Evolutionary conservation across 2,888 invertebrate species (phyloP).

Genomic region (Sinohyriopsis cumingii): DNA sequence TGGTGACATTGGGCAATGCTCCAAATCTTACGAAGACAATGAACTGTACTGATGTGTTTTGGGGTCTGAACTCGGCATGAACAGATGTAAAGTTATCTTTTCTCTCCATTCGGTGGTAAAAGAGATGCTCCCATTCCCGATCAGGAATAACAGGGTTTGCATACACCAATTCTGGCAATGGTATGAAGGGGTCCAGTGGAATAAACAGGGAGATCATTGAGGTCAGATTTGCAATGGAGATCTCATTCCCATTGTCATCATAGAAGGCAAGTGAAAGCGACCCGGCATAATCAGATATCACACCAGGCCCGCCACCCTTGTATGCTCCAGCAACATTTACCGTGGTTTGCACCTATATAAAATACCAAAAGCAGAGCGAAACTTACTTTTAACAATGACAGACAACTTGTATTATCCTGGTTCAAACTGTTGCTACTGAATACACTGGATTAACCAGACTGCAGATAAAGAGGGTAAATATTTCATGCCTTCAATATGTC

Average conservation of each 20-base stretch:
- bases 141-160: conserved; percentile 27
- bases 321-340: no score
- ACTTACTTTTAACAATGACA: no score
- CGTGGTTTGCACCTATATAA: no score
- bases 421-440: no score
- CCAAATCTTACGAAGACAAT: conserved; percentile 38
- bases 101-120: conserved; percentile 27
- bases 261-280: conserved; percentile 30
- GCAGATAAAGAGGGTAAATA: no score
- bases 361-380: no score
- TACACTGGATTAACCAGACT: no score
- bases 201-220: conserved; percentile 50
- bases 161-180: conserved; percentile 9
- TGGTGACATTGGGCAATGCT: conserved; percentile 28
- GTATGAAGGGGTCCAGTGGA: conserved; percentile 32
- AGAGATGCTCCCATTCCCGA: conserved; percentile 21
- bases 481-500: no score
- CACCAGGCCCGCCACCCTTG: neutral
- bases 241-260: conserved; percentile 12
- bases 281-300: conserved; percentile 11
- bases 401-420: no score
- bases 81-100: conserved; percentile 13
- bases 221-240: conserved; percentile 15
- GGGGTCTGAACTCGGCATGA: conserved; percentile 30
- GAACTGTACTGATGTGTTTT: conserved; percentile 31